These are phyloP conservation scores for Thoracochromis brauschi DNA, from an alignment of 2,113 vertebrate genomes.

Conservation along the genomic window DNA sequence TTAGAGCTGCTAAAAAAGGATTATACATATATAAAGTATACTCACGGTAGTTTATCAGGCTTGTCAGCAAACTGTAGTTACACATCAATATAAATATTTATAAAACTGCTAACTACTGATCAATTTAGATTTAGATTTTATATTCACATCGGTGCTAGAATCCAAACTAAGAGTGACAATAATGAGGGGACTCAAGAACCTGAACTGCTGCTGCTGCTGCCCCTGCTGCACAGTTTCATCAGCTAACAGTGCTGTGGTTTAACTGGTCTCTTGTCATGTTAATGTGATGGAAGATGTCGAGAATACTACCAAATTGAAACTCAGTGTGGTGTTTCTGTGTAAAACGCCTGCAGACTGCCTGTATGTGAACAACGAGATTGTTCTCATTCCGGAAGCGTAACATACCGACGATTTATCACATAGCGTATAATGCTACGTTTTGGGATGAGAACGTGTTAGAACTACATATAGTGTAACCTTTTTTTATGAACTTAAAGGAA, in stretches of 20 bases:
- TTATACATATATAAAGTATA: accelerated
- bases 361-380: accelerated
- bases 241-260: not conserved
- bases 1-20: not conserved
- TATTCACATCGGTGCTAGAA: not conserved
- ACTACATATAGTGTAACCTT: not conserved
- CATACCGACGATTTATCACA: accelerated
- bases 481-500: not conserved
- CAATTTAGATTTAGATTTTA: not conserved
- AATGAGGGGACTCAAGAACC: accelerated
- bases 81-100: not conserved
- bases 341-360: not conserved
- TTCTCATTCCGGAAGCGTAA: not conserved
- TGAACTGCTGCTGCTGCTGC: not conserved
- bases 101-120: not conserved
- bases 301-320: not conserved
- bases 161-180: not conserved
- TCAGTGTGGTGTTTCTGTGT: not conserved
- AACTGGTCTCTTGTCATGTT: accelerated
- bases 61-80: not conserved
- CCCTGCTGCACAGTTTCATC: not conserved
- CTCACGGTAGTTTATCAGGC: not conserved
- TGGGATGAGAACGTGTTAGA: not conserved
- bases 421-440: accelerated
- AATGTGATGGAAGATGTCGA: not conserved